Conservation (phyloP, 92 coral and sea anemone species). For the Metridium senile region DNA sequence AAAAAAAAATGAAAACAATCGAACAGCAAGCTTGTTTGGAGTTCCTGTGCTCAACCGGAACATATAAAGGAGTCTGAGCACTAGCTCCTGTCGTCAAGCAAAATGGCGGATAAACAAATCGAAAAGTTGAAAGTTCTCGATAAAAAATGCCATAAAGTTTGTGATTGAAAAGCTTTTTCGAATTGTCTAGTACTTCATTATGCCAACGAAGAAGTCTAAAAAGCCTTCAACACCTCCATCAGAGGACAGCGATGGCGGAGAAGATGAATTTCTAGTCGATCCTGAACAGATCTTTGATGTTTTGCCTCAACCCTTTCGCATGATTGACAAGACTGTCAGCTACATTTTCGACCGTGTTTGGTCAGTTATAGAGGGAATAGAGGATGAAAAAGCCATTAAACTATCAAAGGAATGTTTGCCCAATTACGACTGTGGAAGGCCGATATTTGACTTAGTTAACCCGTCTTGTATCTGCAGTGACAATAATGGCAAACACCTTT, state of each 20-base stretch:
- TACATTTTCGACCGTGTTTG: slow-evolving; percentile 83
- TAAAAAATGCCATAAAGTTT: background rate
- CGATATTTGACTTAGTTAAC: slow-evolving; percentile 48
- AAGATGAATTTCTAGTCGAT: slow-evolving; percentile 77
- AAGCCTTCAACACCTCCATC: slow-evolving; percentile 64
- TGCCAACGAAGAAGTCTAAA: slow-evolving; percentile 66
- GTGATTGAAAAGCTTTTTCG: background rate
- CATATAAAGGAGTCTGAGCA: slow-evolving; percentile 1
- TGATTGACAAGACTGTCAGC: slow-evolving; percentile 78
- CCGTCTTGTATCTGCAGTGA: slow-evolving; percentile 62
- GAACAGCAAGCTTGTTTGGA: too few species aligned
- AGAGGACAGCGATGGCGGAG: slow-evolving; percentile 64
- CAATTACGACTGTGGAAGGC: slow-evolving; percentile 71
- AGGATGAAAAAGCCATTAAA: slow-evolving; percentile 57
- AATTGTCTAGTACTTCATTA: background rate
- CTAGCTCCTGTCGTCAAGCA: slow-evolving; percentile 58
- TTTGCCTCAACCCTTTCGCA: slow-evolving; percentile 94
- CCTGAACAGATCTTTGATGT: slow-evolving; percentile 93
- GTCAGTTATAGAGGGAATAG: slow-evolving; percentile 82
- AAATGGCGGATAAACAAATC: slow-evolving; percentile 92
- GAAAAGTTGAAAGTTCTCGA: background rate
- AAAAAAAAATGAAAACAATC: too few species aligned
- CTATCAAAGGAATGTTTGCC: slow-evolving; percentile 81
- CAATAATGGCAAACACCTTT: slow-evolving; percentile 47
- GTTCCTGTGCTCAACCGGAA: background rate